Conservation (phyloP, 2,113 vertebrate species). For the Phyllostomus discolor region DNA sequence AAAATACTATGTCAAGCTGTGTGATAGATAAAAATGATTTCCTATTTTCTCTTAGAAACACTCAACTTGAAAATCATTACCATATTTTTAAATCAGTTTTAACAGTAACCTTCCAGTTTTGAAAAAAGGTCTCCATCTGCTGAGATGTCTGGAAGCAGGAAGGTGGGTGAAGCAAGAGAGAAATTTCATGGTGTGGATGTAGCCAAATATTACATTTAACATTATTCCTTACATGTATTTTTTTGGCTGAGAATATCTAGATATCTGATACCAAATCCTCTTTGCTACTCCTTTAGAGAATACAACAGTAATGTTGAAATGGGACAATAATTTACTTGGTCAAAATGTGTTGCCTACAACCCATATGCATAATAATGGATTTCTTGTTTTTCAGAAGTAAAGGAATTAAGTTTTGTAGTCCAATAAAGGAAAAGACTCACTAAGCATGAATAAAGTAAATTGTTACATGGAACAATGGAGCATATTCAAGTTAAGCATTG, state of each 20-base stretch:
- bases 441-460: background rate
- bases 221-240: constrained; percentile 19
- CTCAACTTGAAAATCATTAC: background rate
- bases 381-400: background rate
- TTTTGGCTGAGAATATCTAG: background rate
- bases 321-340: background rate
- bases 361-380: background rate
- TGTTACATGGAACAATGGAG: background rate
- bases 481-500: background rate
- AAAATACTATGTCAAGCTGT: background rate
- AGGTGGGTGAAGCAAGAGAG: constrained; percentile 23
- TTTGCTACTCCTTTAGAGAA: background rate
- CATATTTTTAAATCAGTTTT: background rate
- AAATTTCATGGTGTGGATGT: constrained; percentile 78
- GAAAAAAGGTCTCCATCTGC: background rate
- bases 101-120: background rate
- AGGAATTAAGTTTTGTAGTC: background rate
- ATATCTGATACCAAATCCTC: background rate
- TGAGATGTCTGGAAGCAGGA: background rate
- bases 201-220: constrained; percentile 89
- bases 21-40: background rate
- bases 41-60: background rate
- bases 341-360: background rate
- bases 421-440: background rate
- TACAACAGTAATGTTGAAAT: background rate